Percentiles rank a stretch among this genome's conserved stretches.
Evolutionary conservation across 2,888 invertebrate genomes (phyloP).

Genomic region (Isoperla grammatica): DNA sequence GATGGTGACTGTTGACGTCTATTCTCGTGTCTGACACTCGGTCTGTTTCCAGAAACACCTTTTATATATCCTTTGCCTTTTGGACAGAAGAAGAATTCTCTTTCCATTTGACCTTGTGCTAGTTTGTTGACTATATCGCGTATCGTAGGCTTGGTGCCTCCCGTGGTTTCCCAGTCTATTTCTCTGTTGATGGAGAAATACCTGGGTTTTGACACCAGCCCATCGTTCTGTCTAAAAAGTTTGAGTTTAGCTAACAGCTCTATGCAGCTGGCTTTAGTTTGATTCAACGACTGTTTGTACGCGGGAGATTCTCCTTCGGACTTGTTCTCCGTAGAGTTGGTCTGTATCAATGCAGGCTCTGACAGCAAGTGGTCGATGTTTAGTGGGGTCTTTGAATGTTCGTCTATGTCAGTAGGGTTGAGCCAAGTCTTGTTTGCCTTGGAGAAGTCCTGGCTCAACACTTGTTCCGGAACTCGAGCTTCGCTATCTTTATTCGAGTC

Average conservation of each 20-base stretch:
- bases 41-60: background rate
- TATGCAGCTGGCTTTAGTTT: background rate
- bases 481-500: too few relatives aligned
- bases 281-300: too few relatives aligned
- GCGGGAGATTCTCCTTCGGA: too few relatives aligned
- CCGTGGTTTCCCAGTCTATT: conserved; percentile 21
- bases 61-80: conserved; percentile 1
- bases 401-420: too few relatives aligned
- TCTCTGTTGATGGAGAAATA: background rate
- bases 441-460: too few relatives aligned
- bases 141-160: conserved; percentile 16
- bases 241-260: background rate
- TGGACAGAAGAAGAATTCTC: conserved; percentile 13
- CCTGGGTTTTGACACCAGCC: conserved; percentile 6
- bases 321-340: too few relatives aligned
- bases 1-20: background rate
- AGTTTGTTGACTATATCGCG: conserved; percentile 20
- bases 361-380: too few relatives aligned
- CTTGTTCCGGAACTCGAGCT: too few relatives aligned
- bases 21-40: background rate
- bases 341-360: too few relatives aligned
- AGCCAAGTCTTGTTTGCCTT: too few relatives aligned
- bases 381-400: too few relatives aligned
- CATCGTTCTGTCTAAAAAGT: conserved; percentile 4
- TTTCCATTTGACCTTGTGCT: conserved; percentile 11